Conservation (phyloP, 2,113 vertebrate species). For the Phalacrocorax aristotelis region DNA sequence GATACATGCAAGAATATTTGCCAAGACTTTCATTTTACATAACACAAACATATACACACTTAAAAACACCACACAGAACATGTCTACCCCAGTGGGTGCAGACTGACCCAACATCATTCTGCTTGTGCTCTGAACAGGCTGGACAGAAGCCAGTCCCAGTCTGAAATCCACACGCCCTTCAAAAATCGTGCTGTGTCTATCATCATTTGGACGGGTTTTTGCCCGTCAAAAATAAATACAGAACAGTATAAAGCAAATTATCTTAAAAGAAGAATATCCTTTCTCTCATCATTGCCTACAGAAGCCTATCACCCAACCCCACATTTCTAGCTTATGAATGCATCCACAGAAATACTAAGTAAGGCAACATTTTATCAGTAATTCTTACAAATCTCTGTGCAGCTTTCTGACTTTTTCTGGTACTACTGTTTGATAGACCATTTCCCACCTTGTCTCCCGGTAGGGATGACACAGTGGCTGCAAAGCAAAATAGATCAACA, state of each 20-base stretch:
- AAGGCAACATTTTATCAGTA: not conserved
- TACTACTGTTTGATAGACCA: not conserved
- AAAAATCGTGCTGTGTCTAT: not conserved
- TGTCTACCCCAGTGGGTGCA: not conserved
- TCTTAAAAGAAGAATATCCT: not conserved
- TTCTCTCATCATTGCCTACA: not conserved
- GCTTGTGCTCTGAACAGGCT: not conserved
- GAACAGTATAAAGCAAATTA: not conserved
- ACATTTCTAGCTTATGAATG: not conserved
- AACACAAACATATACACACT: not conserved
- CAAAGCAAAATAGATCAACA: not conserved
- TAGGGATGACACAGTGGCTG: not conserved
- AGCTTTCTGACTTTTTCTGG: not conserved
- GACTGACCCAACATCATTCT: not conserved
- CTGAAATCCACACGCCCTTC: not conserved
- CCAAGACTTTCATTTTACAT: not conserved
- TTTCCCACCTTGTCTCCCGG: not conserved
- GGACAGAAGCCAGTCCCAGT: not conserved
- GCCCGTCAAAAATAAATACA: not conserved
- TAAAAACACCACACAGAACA: not conserved
- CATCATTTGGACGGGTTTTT: too few relatives aligned
- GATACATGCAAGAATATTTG: not conserved
- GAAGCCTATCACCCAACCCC: not conserved
- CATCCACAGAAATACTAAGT: not conserved
- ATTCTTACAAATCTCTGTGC: not conserved